Conservation (phyloP, 2,888 invertebrate species). For the Parochlus steinenii region DNA sequence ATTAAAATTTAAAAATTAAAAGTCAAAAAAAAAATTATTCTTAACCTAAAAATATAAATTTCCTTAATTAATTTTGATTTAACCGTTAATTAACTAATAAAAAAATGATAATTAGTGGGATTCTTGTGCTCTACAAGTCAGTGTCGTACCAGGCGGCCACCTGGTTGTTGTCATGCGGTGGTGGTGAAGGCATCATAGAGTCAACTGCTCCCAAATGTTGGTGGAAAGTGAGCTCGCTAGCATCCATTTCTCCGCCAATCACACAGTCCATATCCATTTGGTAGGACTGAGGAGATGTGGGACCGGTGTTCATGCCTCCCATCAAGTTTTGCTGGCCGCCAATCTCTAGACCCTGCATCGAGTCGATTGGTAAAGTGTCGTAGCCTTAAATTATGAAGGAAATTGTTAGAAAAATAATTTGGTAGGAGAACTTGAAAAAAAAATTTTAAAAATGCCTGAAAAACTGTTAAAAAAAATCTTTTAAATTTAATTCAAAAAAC, state of each 20-base stretch:
- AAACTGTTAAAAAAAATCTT: background rate
- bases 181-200: conserved; percentile 49
- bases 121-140: conserved; percentile 54
- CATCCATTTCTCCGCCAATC: conserved; percentile 51
- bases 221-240: conserved; percentile 61
- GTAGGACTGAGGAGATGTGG: conserved; percentile 36
- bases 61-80: too few species aligned
- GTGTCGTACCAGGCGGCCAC: conserved; percentile 97
- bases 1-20: too few species aligned
- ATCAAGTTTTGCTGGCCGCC: conserved; percentile 35
- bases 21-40: too few species aligned
- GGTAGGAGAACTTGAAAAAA: conserved; percentile 15
- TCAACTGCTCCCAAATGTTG: conserved; percentile 22
- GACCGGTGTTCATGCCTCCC: conserved; percentile 22
- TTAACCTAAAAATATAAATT: too few species aligned
- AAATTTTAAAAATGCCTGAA: conserved; percentile 12
- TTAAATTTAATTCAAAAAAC: background rate
- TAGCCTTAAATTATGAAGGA: conserved; percentile 47
- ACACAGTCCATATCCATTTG: conserved; percentile 69
- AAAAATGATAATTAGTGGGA: conserved; percentile 7
- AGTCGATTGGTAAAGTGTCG: conserved; percentile 95
- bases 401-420: conserved; percentile 15
- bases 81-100: too few species aligned
- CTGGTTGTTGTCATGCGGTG: conserved; percentile 79
- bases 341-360: conserved; percentile 88